Evolutionary conservation across 2,113 vertebrate genomes (phyloP), one percentile per base, ranked within the genome.

Genomic region (Mirounga angustirostris): DNA sequence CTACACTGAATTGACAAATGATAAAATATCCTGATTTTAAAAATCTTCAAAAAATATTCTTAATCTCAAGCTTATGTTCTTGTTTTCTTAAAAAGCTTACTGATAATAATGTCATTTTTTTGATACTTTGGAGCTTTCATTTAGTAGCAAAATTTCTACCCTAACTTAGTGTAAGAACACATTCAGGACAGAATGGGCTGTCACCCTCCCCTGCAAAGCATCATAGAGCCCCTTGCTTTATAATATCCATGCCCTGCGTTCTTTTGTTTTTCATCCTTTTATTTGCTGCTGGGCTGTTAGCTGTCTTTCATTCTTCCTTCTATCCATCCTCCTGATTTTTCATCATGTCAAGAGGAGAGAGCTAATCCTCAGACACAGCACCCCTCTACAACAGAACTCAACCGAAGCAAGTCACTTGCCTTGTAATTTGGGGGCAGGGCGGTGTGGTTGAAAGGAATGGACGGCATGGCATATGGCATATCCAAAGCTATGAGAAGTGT

Each of bases 21-120:
- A 28, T n/a, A 74, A 33, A 43, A 12, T 61, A 88, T 86, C 28
- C 24, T 67, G 63, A 97, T 82, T 86, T 90, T 83, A 87, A 22
- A 28, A 19, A 56, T 40, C 4, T 7, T 87, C 43, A 7, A 46
- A 78, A 58, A 63, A 33, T 1, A 2, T 65, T 80, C 33, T 82
- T 73, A 50, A 50, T 33, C 15, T 91, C n/a, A 79, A 67, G 36
- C 0, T 52, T 40, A 58, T 28, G 24, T 4, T 58, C 18, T 82
- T 54, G 2, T 33, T 85, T 91, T 56, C 65, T 79, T 91, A 69
- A 74, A 65, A 22, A 95, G 2, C 15, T 78, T 33, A 86, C 4
- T 5, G 69, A 58, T 50, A n/a, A 56, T 30, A 63, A 56, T 54
- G 19, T 71, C 19, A 58, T 33, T 95, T 50, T 21, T 50, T 33